Evolutionary conservation across 2,797 vertebrate genomes (phyloP), one percentile per base, ranked within the genome.

Genomic region (Tachyglossus aculeatus): DNA sequence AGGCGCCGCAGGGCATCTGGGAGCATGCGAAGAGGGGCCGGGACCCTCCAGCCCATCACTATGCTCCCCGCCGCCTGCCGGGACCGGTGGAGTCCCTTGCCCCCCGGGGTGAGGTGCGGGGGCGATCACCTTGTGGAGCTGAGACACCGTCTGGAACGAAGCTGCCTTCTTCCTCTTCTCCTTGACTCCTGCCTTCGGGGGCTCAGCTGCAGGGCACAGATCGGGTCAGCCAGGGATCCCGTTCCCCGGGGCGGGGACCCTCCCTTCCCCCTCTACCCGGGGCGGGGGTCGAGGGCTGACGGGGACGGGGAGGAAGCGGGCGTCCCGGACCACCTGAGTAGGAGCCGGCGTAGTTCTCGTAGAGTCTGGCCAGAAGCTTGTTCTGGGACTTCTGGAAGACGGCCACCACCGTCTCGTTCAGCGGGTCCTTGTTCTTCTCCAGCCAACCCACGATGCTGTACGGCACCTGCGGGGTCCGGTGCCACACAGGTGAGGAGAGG

Each of bases 141-240:
- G 96, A 0, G 96, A 98, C 78, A 96, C 95, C 0, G 96, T 98
- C 91, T 97, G 96, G 90, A 98, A 97, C 3, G 96, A 98, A 32
- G 96, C 96, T 2, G 95, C 96, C 90, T 98, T 98, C 88, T 95
- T 98, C 69, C 96, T 95, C 86, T 96, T 98, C 83, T 98, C 96
- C 80, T 97, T 97, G 59, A 73, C 77, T 12, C 95, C 95, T 1
- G 92, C 15, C 77, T 94, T 97, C 37, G 76, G 87, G 7, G 91
- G 89, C 4, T 92, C 90, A 2, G 87, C 92, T 93, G 81, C 59
- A 67, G 80, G 71, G 71, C 6, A 76, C 2, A n/a, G 52, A 13
- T 8, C 16, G 1, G 1, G 43, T 85, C 68, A 81, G 21, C 19
- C 25, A 9, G 13, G 24, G 25, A 38, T 50, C 40, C 1, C 2